Conservation (phyloP, 1,140 invertebrate species). For the Ips typographus region DNA sequence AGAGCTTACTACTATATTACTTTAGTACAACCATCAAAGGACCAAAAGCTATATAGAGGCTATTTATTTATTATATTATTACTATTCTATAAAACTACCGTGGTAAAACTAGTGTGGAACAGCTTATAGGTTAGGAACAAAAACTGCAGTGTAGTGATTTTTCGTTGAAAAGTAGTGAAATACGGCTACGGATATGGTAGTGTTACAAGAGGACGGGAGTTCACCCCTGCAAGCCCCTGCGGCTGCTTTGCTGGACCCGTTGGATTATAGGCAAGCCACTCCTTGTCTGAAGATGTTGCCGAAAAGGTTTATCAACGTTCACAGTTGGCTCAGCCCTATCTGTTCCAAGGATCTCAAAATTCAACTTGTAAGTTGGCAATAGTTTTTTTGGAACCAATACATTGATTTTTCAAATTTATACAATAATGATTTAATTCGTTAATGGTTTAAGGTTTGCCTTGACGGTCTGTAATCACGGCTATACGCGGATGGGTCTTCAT, state of each 20-base stretch:
- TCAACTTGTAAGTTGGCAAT: conserved; percentile 65
- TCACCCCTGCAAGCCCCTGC: conserved; percentile 54
- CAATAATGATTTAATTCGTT: not conserved
- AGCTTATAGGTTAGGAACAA: not conserved
- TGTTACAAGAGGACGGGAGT: conserved; percentile 50
- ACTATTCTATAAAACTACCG: conserved; percentile 20
- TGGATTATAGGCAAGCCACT: conserved; percentile 70
- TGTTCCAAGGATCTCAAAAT: conserved; percentile 69
- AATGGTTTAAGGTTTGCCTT: conserved; percentile 24
- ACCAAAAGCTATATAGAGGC: conserved; percentile 28
- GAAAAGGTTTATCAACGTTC: conserved; percentile 84
- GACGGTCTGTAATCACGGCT: conserved; percentile 5
- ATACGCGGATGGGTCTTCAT: conserved; percentile 1
- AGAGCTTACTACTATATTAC: conserved; percentile 24
- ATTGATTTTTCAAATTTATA: too few species aligned
- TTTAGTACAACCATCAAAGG: conserved; percentile 31
- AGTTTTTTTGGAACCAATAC: not conserved
- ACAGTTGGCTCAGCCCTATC: conserved; percentile 82
- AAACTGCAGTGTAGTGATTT: not conserved
- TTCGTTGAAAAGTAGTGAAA: conserved; percentile 13
- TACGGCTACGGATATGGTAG: conserved; percentile 48
- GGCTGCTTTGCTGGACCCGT: conserved; percentile 52
- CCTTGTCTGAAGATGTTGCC: conserved; percentile 82
- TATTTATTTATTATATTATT: conserved; percentile 27
- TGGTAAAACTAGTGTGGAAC: not conserved